These are phyloP conservation scores for Melanotaenia nigrans DNA, from an alignment of 2,797 vertebrate species.

Conservation along the genomic window DNA sequence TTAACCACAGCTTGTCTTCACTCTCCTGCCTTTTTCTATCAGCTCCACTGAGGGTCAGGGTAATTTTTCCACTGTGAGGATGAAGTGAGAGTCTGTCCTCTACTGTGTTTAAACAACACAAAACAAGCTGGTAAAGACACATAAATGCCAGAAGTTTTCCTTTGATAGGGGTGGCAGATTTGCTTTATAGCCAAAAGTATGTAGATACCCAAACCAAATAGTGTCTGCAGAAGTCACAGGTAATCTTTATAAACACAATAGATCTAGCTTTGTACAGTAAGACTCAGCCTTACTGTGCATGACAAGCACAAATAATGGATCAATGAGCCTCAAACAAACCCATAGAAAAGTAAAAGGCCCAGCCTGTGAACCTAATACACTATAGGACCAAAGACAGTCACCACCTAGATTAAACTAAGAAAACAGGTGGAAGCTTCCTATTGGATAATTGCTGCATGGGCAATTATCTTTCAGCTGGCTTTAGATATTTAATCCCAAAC, in stretches of 20 bases:
- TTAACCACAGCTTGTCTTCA: conserved; percentile 32
- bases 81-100: conserved; percentile 36
- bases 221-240: neutral
- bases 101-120: conserved; percentile 58
- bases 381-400: too few relatives aligned
- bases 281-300: neutral
- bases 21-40: conserved; percentile 15
- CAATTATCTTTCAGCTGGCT: too few relatives aligned
- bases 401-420: too few relatives aligned
- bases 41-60: conserved; percentile 23
- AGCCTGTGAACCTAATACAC: neutral
- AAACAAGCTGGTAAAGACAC: conserved; percentile 35
- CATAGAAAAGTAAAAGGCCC: neutral
- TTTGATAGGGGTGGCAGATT: conserved; percentile 7
- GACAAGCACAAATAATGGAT: neutral
- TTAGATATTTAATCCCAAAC: too few relatives aligned
- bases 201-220: conserved; percentile 14
- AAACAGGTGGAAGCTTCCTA: too few relatives aligned
- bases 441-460: too few relatives aligned
- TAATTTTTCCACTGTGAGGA: conserved; percentile 45
- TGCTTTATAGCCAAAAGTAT: conserved; percentile 14
- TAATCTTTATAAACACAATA: neutral
- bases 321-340: neutral
- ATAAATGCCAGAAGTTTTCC: conserved; percentile 7
- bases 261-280: neutral